Percentiles rank a stretch among this genome's conserved stretches.
Evolutionary conservation across 2,113 vertebrate species (phyloP).

Genomic region (Probosciger aterrimus): DNA sequence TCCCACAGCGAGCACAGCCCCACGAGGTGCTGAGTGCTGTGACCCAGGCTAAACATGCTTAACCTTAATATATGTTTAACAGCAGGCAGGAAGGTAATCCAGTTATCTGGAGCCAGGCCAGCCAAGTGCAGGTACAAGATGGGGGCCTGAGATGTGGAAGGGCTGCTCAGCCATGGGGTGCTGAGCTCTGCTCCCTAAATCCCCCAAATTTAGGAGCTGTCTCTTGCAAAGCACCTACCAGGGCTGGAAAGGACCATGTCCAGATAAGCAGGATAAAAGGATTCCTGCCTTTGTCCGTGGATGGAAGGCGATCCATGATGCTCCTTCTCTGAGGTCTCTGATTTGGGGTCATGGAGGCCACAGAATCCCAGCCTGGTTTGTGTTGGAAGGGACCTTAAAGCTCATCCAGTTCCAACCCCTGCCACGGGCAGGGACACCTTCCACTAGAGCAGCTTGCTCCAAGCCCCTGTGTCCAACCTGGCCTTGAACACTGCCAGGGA

Average conservation of each 20-base stretch:
- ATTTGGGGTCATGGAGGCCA: not conserved
- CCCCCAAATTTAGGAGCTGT: not conserved
- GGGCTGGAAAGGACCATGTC: not conserved
- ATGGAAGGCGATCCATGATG: not conserved
- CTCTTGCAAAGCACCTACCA: not conserved
- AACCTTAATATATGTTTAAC: not conserved
- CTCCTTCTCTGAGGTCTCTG: not conserved
- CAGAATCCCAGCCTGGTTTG: not conserved
- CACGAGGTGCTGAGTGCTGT: accelerated
- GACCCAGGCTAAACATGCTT: not conserved
- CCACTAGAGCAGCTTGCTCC: not conserved
- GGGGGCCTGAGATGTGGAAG: not conserved
- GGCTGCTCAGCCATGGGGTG: not conserved
- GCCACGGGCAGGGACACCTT: not conserved
- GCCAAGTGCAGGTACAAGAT: not conserved
- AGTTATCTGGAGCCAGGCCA: not conserved
- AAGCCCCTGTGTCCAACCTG: not conserved
- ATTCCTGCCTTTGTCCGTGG: not conserved
- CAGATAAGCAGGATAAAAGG: not conserved
- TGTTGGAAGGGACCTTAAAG: not conserved
- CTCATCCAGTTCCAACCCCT: not conserved
- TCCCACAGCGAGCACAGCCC: not conserved
- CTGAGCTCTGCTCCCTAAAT: not conserved
- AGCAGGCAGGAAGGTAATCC: not conserved
- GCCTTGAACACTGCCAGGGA: not conserved